phyloP scores from a whole-genome alignment of 2,113 vertebrate genomes.

The Microcebus tavaratra region DNA sequence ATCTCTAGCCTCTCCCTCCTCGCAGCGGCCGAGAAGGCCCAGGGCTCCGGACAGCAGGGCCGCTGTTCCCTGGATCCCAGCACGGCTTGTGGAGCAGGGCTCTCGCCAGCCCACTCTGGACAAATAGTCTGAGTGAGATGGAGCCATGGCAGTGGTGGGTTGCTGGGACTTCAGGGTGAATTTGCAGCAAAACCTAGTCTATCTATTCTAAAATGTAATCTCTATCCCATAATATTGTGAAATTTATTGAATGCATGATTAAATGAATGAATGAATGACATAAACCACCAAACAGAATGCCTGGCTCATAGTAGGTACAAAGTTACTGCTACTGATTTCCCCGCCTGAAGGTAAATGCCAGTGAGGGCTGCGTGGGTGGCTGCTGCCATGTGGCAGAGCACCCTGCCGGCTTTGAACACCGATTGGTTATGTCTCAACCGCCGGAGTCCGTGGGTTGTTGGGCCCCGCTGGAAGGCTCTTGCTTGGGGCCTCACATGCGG shows the following conservation, averaged over 20 bases:
- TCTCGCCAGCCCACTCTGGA: accelerated
- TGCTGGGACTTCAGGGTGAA: not conserved
- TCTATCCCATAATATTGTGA: not conserved
- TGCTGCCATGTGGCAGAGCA: accelerated
- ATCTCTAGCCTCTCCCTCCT: accelerated
- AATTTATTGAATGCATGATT: not conserved
- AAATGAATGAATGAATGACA: not conserved
- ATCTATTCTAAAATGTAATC: not conserved
- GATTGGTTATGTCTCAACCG: not conserved
- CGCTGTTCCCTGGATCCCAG: accelerated
- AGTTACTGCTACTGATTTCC: not conserved
- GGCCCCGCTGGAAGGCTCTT: not conserved
- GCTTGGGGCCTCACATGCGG: not conserved
- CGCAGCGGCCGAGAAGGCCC: not conserved
- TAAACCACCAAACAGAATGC: not conserved
- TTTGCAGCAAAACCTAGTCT: not conserved
- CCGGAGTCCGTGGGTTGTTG: accelerated
- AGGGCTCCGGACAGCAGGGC: not conserved
- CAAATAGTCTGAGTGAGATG: accelerated
- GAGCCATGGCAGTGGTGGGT: accelerated
- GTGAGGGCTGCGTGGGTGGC: too few species aligned
- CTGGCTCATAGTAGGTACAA: not conserved
- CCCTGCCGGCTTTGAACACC: not conserved
- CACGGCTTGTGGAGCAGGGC: accelerated
- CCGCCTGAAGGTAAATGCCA: not conserved